Percentiles rank a stretch among this genome's conserved stretches.
These are phyloP conservation scores for Heterodera filipjevi DNA, from an alignment of 2,888 invertebrate species.

Conservation along the genomic window DNA sequence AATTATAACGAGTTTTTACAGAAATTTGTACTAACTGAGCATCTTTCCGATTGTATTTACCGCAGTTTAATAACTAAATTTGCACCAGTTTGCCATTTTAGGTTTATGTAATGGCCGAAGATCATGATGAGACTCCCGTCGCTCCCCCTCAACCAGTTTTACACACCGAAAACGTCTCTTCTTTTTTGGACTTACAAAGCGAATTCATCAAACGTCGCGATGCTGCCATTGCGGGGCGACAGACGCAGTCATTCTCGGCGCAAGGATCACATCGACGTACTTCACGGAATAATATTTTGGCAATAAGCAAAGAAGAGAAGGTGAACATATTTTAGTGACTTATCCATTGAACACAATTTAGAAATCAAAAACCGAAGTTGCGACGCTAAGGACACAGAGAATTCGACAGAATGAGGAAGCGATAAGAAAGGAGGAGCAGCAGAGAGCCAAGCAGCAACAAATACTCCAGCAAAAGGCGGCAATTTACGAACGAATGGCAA, in stretches of 20 bases:
- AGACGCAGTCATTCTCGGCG: constrained; percentile 14
- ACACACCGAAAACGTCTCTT: constrained; percentile 28
- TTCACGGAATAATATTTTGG: constrained; percentile 33
- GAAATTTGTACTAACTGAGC: too few relatives aligned
- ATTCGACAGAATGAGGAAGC: constrained; percentile 39
- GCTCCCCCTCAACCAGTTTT: constrained; percentile 18
- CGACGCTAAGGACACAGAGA: constrained; percentile 20
- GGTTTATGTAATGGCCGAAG: constrained; percentile 11
- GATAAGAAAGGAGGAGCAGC: constrained; percentile 49
- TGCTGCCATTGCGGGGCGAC: constrained; percentile 21
- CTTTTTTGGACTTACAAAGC: constrained; percentile 36
- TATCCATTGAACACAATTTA: not conserved
- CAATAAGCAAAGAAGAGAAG: constrained; percentile 42
- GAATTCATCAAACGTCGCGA: constrained; percentile 34
- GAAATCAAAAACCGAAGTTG: constrained; percentile 15
- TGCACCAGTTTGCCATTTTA: too few relatives aligned
- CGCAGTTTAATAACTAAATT: too few relatives aligned
- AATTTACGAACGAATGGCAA: constrained; percentile 51
- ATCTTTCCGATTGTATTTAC: too few relatives aligned
- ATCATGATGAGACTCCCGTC: not conserved
- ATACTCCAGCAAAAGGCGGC: constrained; percentile 50
- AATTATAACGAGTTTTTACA: too few relatives aligned
- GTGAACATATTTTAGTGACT: not conserved
- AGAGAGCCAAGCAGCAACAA: constrained; percentile 36
- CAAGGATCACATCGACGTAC: not conserved